phyloP scores from a whole-genome alignment of 1,140 invertebrate species.

The Physella acuta region DNA sequence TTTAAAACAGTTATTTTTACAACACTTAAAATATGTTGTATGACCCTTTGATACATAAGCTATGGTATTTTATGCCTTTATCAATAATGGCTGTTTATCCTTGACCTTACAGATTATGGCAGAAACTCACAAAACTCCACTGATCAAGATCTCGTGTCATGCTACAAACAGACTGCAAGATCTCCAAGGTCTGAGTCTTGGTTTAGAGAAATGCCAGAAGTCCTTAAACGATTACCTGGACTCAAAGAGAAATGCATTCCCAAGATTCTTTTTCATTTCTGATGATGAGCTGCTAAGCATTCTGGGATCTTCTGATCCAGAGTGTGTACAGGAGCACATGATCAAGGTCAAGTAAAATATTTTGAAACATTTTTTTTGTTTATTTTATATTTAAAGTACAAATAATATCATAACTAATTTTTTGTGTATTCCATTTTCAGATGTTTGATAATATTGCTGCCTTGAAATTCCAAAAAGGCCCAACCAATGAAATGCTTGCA shows the following conservation, averaged over 20 bases:
- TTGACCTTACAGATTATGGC: slow-evolving; percentile 84
- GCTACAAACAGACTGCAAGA: slow-evolving; percentile 73
- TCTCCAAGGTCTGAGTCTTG: slow-evolving; percentile 72
- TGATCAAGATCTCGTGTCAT: slow-evolving; percentile 76
- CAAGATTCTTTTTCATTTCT: slow-evolving; percentile 89
- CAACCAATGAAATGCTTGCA: slow-evolving; percentile 67
- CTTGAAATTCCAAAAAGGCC: slow-evolving; percentile 69
- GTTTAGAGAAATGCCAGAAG: slow-evolving; percentile 86
- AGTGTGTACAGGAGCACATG: slow-evolving; percentile 85
- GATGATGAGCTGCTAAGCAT: slow-evolving; percentile 88
- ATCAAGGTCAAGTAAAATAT: slow-evolving; percentile 70
- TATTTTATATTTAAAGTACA: background rate
- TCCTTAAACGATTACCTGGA: slow-evolving; percentile 87
- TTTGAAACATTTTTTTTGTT: slow-evolving; percentile 1
- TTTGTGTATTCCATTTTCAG: slow-evolving; percentile 44
- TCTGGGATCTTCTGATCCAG: slow-evolving; percentile 78
- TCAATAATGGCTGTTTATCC: no score
- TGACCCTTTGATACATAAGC: no score
- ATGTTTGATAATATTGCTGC: slow-evolving; percentile 89
- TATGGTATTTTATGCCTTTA: no score
- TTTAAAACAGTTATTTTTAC: no score
- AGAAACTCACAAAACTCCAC: slow-evolving; percentile 75
- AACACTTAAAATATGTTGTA: no score
- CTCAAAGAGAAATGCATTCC: slow-evolving; percentile 81
- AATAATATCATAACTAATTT: slow-evolving; percentile 1